Conservation (phyloP, 1,140 invertebrate species). For the Orius insidiosus region DNA sequence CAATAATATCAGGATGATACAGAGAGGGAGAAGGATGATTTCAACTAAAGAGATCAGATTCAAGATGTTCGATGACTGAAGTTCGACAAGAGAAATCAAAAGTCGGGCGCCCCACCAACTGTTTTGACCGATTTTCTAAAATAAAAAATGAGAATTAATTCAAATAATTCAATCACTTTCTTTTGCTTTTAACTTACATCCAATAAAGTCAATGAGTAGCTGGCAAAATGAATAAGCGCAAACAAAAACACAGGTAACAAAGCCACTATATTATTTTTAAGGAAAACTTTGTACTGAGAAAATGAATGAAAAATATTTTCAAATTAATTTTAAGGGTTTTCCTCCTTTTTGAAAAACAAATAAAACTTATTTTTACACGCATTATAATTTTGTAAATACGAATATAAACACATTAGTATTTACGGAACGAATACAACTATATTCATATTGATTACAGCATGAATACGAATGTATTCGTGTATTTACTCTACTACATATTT, state of each 20-base stretch:
- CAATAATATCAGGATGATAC: conserved; percentile 67
- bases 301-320: too few relatives aligned
- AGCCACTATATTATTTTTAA: conserved; percentile 44
- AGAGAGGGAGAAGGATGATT: conserved; percentile 80
- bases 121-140: conserved; percentile 68
- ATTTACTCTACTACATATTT: too few relatives aligned
- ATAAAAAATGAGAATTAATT: conserved; percentile 18
- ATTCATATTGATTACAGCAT: too few relatives aligned
- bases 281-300: too few relatives aligned
- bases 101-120: conserved; percentile 74
- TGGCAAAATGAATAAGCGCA: conserved; percentile 76
- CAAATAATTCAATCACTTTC: neutral
- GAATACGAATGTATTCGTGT: too few relatives aligned
- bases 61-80: conserved; percentile 72
- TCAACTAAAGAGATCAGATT: conserved; percentile 74
- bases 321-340: too few relatives aligned
- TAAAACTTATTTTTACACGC: too few relatives aligned
- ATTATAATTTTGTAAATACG: too few relatives aligned
- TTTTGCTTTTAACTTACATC: conserved; percentile 56
- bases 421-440: too few relatives aligned
- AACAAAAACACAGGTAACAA: conserved; percentile 76
- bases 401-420: too few relatives aligned
- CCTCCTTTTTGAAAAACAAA: too few relatives aligned
- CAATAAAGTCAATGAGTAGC: conserved; percentile 69
- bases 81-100: conserved; percentile 68